Conservation (phyloP, 1,140 invertebrate species). For the Drosophila santomea region DNA sequence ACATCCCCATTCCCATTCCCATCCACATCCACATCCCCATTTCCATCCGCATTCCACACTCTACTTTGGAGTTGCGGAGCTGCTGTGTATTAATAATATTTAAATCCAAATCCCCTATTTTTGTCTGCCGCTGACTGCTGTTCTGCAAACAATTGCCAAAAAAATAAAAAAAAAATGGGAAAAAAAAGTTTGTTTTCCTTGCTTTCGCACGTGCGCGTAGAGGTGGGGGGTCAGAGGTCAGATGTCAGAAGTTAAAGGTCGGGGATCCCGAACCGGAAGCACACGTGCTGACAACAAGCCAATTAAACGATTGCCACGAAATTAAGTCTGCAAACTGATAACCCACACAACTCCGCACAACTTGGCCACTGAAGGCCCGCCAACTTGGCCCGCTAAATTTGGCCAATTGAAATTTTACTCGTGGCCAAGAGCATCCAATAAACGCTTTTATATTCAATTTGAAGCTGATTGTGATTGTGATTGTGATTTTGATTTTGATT, state of each 20-base stretch:
- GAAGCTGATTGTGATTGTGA: constrained; percentile 9
- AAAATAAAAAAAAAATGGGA: background rate
- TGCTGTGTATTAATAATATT: constrained; percentile 63
- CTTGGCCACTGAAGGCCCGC: background rate
- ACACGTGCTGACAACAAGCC: constrained; percentile 54
- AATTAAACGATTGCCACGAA: constrained; percentile 40
- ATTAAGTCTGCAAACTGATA: background rate
- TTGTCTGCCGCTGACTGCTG: constrained; percentile 33
- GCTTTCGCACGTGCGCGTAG: background rate
- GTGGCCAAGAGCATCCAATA: constrained; percentile 15
- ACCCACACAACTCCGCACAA: no score
- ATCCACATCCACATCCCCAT: no score
- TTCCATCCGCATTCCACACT: background rate
- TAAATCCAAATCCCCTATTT: constrained; percentile 73
- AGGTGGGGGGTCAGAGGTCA: background rate
- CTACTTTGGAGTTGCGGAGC: constrained; percentile 7
- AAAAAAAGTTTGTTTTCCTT: constrained; percentile 39
- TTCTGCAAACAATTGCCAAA: constrained; percentile 16
- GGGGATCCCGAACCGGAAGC: background rate
- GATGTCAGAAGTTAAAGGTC: background rate
- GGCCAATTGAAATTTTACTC: constrained; percentile 20
- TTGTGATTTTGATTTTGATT: constrained; percentile 9
- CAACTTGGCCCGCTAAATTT: background rate
- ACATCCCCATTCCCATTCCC: no score
- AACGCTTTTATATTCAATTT: constrained; percentile 32